A percentile compares a stretch with the other conserved stretches of the same genome.
These are phyloP conservation scores for Borostomias antarcticus DNA, from an alignment of 2,797 vertebrate genomes.

Conservation along the genomic window DNA sequence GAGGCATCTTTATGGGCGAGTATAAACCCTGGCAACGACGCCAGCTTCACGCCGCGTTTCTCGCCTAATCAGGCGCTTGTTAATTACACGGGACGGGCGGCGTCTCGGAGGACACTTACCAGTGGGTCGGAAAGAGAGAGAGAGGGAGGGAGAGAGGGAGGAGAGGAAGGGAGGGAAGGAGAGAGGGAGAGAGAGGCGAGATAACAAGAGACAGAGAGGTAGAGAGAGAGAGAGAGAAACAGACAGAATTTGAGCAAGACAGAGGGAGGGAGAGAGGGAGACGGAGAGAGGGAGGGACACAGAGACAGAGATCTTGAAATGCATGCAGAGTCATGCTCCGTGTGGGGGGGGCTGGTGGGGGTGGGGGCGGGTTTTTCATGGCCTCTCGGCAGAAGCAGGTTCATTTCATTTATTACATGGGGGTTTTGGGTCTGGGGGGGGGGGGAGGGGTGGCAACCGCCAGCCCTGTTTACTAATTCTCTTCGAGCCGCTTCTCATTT, in stretches of 20 bases:
- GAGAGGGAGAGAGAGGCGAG: too few species aligned
- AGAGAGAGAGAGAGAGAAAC: conserved; percentile 25
- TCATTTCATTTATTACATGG: conserved; percentile 48
- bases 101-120: conserved; percentile 31
- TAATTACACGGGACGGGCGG: conserved; percentile 56
- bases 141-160: neutral
- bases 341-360: too few species aligned
- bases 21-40: conserved; percentile 47
- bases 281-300: neutral
- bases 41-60: conserved; percentile 51
- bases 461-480: conserved; percentile 33
- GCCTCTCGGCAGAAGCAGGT: conserved; percentile 28
- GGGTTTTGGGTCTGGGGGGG: conserved; percentile 8
- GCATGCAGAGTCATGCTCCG: conserved; percentile 7
- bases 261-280: neutral
- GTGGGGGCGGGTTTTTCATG: conserved; percentile 12
- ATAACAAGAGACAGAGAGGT: neutral
- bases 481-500: conserved; percentile 25
- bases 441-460: neutral
- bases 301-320: conserved; percentile 9
- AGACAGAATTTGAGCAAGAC: conserved; percentile 28
- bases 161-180: neutral
- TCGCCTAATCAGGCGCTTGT: conserved; percentile 58
- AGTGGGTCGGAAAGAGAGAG: neutral
- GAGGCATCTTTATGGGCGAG: conserved; percentile 9